Base-by-base conservation (phyloP, 2,888 invertebrate genomes). In the Idaea straminata region DNA sequence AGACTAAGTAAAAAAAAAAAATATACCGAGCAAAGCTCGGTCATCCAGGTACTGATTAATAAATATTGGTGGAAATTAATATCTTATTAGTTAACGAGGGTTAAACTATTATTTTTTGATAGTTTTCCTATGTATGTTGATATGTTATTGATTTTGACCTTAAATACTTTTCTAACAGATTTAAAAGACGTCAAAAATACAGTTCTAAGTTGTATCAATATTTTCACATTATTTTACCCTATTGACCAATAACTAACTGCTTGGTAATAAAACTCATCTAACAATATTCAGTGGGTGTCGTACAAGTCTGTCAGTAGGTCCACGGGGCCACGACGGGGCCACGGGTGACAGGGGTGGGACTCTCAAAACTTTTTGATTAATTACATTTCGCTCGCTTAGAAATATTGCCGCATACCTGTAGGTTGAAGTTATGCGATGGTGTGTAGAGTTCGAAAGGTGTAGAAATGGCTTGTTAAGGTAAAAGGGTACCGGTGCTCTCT, bases 361-460 rank as follows among this genome's bases (percentile, higher is more conserved):
- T 78, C 81, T 79, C 79, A 78, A 85, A 92, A 90, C 84, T 91
- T 91, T 92, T 91, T 92, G 92, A 92, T 91, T 91, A 92, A 92
- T 92, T 92, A 90, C 90, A 85, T 89, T 88, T 89, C 81, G 84
- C 86, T 84, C 82, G 81, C 81, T 81, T 82, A 84, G 89, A 88
- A 88, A 87, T 88, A 89, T 87, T 84, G 85, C 83, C 83, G 79
- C 87, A 84, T 85, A 86, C 85, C 88, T 83, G 84, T 85, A 84
- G 83, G 84, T 80, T 78, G 80, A 87, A 84, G 85, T 87, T 86
- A 83, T 83, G 82, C 82, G 77, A 79, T 75, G 72, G 64, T 65
- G 13, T 69, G 63, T 71, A 84, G 86, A 82, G 68, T 65, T 75
- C 71, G 4, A 35, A 76, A 47, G 47, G 47, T 7, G 10, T 47